Base-by-base conservation (phyloP, 2,113 vertebrate species). In the Clarias batrachus region DNA sequence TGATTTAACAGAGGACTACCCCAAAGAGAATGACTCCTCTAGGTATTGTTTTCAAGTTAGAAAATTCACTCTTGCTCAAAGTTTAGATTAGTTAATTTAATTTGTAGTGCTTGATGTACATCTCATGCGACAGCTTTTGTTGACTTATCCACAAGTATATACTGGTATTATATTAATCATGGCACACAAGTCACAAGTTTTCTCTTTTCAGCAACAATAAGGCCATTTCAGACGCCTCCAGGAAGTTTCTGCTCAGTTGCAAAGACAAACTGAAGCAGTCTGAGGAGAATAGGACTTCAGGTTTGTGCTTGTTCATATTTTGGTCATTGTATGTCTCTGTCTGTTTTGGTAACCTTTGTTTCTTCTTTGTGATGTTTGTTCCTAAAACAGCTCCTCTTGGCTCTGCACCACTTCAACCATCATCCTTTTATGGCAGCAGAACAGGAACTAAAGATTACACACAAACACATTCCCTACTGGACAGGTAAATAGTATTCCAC, bases 1-100 rank as follows among this genome's bases (percentile, higher is more conserved):
- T 84, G 97, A 99, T 90, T 90, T 98, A 82, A 96, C 92, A 59
- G 97, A 99, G 93, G 98, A 99, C 93, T 99, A 99, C 90, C 97
- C 98, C 88, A 99, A 99, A 93, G 98, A 99, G 93, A 99, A 99
- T 74, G 98, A 99, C 94, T 98, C 97, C 13, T 98, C 97, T 7
- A 98, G 97, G 98, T 99, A 89, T 83, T 77, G 57, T 81, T 60
- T 33, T 21, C 5, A 25, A 3, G 23, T 60, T 79, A 78, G 4
- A 27, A 21, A 54, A 54, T 5, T 85, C 13, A 48, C n/a, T 48
- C 12, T 74, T 27, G 25, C 54, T 59, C 6, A 16, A 9, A 56
- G 56, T 73, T 76, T 48, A 23, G 11, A 25, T 23, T 27, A 37
- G 68, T 71, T 6, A 52, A 48, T n/a, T 12, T 27, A 13, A n/a